Conservation (phyloP, 2,888 invertebrate species). For the Ophioninae sp. region DNA sequence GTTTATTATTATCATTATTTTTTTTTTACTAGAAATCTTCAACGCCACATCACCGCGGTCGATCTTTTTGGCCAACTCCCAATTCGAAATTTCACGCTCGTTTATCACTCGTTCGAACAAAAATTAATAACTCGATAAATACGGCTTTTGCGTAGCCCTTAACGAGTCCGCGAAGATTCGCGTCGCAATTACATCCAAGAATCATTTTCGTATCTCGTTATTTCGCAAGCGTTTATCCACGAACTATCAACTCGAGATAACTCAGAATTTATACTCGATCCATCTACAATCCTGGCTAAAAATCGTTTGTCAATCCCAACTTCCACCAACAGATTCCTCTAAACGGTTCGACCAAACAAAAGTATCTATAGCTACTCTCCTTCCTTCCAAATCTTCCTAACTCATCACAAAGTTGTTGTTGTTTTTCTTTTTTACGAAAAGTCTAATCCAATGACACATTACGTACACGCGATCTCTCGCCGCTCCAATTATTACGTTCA, state of each 20-base stretch:
- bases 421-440: neutral
- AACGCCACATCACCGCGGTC: neutral
- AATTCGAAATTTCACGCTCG: neutral
- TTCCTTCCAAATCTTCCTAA: too few relatives aligned
- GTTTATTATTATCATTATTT: neutral
- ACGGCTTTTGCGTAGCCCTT: neutral
- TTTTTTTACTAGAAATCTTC: neutral
- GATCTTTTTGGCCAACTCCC: neutral
- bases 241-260: too few relatives aligned
- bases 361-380: too few relatives aligned
- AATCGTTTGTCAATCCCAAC: too few relatives aligned
- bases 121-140: neutral
- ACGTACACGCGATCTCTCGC: slow-evolving; percentile 30
- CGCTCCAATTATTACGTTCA: slow-evolving; percentile 28
- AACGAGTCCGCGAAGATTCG: neutral
- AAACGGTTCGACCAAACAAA: too few relatives aligned
- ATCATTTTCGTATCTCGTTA: neutral
- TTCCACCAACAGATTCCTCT: too few relatives aligned
- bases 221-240: neutral
- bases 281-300: too few relatives aligned
- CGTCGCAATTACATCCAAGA: neutral
- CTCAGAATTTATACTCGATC: too few relatives aligned
- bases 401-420: too few relatives aligned
- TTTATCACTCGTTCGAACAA: neutral
- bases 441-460: slow-evolving; percentile 39